Percentiles rank a stretch among this genome's conserved stretches.
phyloP scores from a whole-genome alignment of 2,888 invertebrate genomes.

The Uropetala carovei region DNA sequence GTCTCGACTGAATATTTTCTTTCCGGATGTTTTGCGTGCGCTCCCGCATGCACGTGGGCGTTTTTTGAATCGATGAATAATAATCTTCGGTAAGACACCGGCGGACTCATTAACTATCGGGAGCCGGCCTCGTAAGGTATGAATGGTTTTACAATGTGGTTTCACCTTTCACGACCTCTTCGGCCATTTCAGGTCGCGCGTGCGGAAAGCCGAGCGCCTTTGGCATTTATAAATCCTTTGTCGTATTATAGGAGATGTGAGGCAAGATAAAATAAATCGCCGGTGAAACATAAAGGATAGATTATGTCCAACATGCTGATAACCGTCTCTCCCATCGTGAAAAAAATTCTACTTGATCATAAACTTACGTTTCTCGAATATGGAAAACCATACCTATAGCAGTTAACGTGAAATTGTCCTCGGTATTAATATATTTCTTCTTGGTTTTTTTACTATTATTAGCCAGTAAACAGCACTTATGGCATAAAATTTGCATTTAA shows the following conservation, averaged over 20 bases:
- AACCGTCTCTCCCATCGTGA: too few species aligned
- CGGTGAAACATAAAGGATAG: too few species aligned
- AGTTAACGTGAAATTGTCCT: too few species aligned
- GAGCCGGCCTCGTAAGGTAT: not conserved
- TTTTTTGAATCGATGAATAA: conserved; percentile 21
- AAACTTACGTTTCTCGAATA: too few species aligned
- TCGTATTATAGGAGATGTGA: not conserved
- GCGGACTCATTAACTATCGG: conserved; percentile 2
- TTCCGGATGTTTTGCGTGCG: not conserved
- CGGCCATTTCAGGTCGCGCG: not conserved
- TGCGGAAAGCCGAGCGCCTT: not conserved
- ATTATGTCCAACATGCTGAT: too few species aligned
- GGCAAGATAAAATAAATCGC: too few species aligned
- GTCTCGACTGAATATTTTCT: not conserved
- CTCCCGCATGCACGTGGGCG: conserved; percentile 33
- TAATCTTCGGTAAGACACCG: not conserved
- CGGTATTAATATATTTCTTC: too few species aligned
- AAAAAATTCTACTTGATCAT: too few species aligned
- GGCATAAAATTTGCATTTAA: too few species aligned
- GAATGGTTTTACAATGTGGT: conserved; percentile 16
- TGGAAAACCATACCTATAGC: too few species aligned
- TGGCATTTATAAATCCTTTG: not conserved
- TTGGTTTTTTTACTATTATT: too few species aligned
- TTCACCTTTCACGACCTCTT: not conserved
- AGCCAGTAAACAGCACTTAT: too few species aligned